Evolutionary conservation across 2,797 vertebrate species (phyloP).

Genomic region (Rousettus madagascariensis): DNA sequence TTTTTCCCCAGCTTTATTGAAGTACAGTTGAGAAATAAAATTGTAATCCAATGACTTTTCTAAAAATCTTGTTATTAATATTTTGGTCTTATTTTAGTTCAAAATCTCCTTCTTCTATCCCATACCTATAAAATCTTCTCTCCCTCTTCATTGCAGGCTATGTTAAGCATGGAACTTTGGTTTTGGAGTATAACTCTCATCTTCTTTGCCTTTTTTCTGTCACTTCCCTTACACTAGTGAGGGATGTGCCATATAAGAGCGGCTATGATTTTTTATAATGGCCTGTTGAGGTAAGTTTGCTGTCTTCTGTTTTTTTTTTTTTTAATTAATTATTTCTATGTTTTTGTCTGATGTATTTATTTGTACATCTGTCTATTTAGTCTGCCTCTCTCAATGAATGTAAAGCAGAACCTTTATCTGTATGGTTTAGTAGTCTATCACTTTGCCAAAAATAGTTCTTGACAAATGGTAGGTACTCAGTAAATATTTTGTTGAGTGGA

Average conservation of each 20-base stretch:
- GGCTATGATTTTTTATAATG: neutral
- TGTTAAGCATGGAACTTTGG: neutral
- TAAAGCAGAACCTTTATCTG: neutral
- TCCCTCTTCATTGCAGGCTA: neutral
- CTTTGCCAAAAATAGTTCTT: neutral
- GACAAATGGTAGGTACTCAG: neutral
- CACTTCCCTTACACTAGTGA: neutral
- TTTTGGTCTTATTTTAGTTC: neutral
- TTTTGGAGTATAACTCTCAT: neutral
- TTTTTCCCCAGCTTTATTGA: neutral
- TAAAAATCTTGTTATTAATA: neutral
- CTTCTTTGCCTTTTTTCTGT: neutral
- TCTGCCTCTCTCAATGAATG: neutral
- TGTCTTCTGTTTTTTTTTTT: neutral
- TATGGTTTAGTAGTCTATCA: neutral
- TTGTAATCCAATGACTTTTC: neutral
- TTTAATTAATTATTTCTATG: neutral
- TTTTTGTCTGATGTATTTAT: neutral
- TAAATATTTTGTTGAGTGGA: neutral
- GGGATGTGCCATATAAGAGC: too few species aligned
- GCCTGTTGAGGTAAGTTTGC: neutral
- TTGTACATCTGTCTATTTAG: neutral
- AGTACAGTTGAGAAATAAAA: neutral
- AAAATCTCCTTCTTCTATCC: neutral
- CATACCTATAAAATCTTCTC: neutral